Conservation (phyloP, 2,888 invertebrate species). For the Andrena trimmerana region DNA sequence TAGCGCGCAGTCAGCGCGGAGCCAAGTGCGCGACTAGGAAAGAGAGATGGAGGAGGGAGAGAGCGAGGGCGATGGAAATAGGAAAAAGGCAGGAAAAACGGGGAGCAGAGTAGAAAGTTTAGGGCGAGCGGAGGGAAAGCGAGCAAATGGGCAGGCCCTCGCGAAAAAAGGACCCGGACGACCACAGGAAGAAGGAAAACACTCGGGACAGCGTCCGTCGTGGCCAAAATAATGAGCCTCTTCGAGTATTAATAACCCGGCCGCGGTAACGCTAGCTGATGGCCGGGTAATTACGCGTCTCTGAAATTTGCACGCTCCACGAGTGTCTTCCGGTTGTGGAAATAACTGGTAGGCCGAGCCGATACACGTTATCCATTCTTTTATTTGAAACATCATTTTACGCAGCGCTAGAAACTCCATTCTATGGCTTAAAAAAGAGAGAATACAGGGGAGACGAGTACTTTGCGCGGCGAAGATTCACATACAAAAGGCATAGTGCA, state of each 20-base stretch:
- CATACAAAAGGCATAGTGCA: conserved; percentile 15
- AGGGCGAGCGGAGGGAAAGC: conserved; percentile 9
- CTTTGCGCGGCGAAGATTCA: not conserved
- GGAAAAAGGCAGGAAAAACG: conserved; percentile 35
- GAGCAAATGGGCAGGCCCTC: not conserved
- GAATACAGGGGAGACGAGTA: not conserved
- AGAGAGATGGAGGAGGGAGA: conserved; percentile 12
- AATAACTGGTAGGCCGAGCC: not conserved
- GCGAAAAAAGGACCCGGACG: not conserved
- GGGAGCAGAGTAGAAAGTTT: conserved; percentile 18
- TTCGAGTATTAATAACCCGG: conserved; percentile 71
- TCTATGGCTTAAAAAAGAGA: conserved; percentile 15
- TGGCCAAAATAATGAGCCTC: conserved; percentile 69
- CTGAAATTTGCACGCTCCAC: conserved; percentile 36
- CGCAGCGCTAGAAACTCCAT: not conserved
- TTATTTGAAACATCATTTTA: conserved; percentile 36
- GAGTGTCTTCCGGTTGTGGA: conserved; percentile 34
- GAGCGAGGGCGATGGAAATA: conserved; percentile 22
- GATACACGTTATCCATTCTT: conserved; percentile 7
- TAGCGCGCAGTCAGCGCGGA: conserved; percentile 74
- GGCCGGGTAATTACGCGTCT: conserved; percentile 46
- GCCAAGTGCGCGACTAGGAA: conserved; percentile 66
- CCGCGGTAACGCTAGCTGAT: conserved; percentile 48
- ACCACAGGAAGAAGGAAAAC: conserved; percentile 27
- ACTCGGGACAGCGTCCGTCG: conserved; percentile 53